A percentile compares a stretch with the other conserved stretches of the same genome.
These are phyloP conservation scores for Eriocheir sinensis DNA, from an alignment of 1,140 invertebrate genomes.

Conservation along the genomic window DNA sequence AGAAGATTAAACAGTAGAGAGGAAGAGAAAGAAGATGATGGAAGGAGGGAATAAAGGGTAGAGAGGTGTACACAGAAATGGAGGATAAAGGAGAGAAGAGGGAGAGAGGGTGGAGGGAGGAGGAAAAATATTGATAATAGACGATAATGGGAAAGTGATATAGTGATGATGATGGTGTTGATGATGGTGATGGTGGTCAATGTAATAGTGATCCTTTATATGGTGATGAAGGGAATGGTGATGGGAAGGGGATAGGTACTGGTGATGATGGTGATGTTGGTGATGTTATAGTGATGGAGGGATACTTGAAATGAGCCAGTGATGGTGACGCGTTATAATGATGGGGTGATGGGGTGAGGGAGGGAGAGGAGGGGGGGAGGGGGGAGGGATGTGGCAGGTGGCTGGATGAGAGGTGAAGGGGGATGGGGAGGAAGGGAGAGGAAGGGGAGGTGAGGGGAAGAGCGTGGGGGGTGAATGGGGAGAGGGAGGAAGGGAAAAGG, in stretches of 20 bases:
- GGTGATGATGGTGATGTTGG: too few species aligned
- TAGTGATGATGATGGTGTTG: too few species aligned
- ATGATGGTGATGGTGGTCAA: too few species aligned
- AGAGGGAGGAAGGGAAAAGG: too few species aligned
- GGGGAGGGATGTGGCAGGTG: background rate
- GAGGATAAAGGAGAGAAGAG: background rate
- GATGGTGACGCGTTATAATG: background rate
- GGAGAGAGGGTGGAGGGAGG: background rate
- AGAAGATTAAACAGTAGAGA: background rate
- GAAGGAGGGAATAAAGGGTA: background rate
- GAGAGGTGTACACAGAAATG: background rate
- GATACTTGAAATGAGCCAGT: too few species aligned
- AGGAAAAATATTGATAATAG: too few species aligned
- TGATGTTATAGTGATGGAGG: too few species aligned
- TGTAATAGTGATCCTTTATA: too few species aligned
- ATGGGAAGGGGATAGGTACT: background rate
- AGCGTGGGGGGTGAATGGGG: too few species aligned
- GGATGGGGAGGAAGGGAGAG: background rate
- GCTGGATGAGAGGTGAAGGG: background rate
- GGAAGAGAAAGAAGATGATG: background rate
- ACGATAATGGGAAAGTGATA: background rate
- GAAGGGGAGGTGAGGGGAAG: background rate
- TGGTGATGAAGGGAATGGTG: too few species aligned
- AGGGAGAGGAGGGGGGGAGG: background rate
- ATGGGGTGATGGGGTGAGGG: background rate